phyloP scores from a whole-genome alignment of 2,113 vertebrate genomes.

The Lipophrys pholis region DNA sequence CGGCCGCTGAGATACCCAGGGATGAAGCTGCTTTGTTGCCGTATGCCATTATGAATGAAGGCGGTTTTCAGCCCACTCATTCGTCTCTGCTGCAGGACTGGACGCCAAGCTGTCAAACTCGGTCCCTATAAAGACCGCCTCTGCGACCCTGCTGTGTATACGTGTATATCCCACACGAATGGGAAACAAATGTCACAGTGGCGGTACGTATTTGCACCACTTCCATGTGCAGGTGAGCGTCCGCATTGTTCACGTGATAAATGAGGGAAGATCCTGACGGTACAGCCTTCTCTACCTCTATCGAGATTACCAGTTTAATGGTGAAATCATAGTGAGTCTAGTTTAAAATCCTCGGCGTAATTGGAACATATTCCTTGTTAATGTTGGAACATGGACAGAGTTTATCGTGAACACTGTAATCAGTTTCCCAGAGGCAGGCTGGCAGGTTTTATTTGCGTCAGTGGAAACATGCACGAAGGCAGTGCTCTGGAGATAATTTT shows the following conservation, averaged over 20 bases:
- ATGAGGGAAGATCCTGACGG: constrained; percentile 3
- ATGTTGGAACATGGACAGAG: too few relatives aligned
- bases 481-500: constrained; percentile 20
- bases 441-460: too few relatives aligned
- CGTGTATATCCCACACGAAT: constrained; percentile 28
- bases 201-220: background rate
- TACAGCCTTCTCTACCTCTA: background rate
- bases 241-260: constrained; percentile 22
- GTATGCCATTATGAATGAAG: constrained; percentile 76
- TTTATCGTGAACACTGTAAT: too few relatives aligned
- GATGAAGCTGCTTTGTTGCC: constrained; percentile 59
- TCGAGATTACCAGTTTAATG: too few relatives aligned
- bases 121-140: constrained; percentile 28
- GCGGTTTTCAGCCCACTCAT: constrained; percentile 63
- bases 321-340: too few relatives aligned
- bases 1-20: constrained; percentile 49
- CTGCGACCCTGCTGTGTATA: constrained; percentile 29
- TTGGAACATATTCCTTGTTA: too few relatives aligned
- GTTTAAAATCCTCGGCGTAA: too few relatives aligned
- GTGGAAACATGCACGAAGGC: too few relatives aligned
- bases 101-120: constrained; percentile 50
- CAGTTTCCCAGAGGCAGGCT: too few relatives aligned
- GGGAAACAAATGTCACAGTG: constrained; percentile 15
- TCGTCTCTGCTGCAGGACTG: constrained; percentile 67
- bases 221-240: background rate